Conservation (phyloP, 2,113 vertebrate genomes). For the Petroica traversi region DNA sequence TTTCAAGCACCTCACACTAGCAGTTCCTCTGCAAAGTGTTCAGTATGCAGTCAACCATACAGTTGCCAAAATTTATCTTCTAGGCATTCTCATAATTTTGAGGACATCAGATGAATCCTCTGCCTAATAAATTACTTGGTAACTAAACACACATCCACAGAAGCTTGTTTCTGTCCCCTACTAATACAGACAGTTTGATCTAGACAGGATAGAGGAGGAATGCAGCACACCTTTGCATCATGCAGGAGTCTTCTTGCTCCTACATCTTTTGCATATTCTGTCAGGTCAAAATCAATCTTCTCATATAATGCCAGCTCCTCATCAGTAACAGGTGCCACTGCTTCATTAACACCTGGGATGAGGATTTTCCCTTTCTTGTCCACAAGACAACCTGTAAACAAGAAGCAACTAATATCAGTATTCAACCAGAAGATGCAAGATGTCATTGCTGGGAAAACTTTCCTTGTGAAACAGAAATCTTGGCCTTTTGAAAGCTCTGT, state of each 20-base stretch:
- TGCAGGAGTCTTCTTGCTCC: slow-evolving; percentile 81
- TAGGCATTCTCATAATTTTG: neutral
- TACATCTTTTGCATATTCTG: slow-evolving; percentile 87
- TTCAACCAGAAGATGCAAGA: neutral
- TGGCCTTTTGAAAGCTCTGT: neutral
- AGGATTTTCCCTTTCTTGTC: slow-evolving; percentile 85
- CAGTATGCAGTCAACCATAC: neutral
- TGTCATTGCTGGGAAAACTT: neutral
- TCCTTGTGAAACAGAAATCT: neutral
- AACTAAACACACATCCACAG: neutral
- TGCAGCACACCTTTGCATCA: slow-evolving; percentile 76
- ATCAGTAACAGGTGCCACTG: slow-evolving; percentile 81
- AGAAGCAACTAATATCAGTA: neutral
- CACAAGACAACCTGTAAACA: slow-evolving; percentile 78
- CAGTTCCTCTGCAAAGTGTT: neutral
- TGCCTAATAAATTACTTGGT: neutral
- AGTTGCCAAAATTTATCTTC: neutral
- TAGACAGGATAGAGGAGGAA: neutral
- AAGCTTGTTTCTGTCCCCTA: neutral
- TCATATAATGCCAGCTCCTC: slow-evolving; percentile 87
- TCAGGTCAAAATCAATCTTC: slow-evolving; percentile 90
- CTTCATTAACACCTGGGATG: slow-evolving; percentile 83
- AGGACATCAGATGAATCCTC: neutral
- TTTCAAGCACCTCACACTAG: neutral
- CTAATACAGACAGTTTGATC: neutral